A percentile compares a stretch with the other conserved stretches of the same genome.
Evolutionary conservation across 2,797 vertebrate genomes (phyloP).

Genomic region (Ptychobarbus kaznakovi): DNA sequence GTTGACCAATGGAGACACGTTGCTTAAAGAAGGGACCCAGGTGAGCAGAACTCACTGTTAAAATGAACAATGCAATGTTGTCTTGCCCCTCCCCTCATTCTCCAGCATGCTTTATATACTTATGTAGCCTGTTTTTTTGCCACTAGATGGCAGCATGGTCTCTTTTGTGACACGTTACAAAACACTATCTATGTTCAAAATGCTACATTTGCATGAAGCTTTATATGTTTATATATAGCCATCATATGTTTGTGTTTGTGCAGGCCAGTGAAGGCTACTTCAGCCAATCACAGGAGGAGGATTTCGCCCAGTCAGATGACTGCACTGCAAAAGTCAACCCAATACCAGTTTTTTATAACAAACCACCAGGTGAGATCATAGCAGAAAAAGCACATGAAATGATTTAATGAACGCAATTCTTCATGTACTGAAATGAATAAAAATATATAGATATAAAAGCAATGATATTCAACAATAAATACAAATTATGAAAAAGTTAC

Average conservation of each 20-base stretch:
- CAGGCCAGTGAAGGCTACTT: conserved; percentile 87
- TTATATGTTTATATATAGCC: conserved; percentile 5
- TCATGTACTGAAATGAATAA: neutral
- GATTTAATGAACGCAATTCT: too few relatives aligned
- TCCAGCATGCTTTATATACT: neutral
- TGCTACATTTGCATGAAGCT: conserved; percentile 6
- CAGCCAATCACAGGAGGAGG: conserved; percentile 89
- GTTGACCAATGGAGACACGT: conserved; percentile 93
- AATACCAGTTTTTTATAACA: conserved; percentile 90
- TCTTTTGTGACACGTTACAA: neutral
- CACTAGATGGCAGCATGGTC: conserved; percentile 60
- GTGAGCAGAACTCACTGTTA: conserved; percentile 67
- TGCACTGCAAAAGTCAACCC: conserved; percentile 88
- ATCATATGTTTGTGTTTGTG: conserved; percentile 31
- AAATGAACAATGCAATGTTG: neutral
- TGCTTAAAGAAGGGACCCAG: conserved; percentile 93
- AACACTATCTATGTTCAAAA: neutral
- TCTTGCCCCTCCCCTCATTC: neutral
- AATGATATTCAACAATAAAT: neutral
- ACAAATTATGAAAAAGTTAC: neutral
- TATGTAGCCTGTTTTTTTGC: neutral
- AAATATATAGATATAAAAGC: neutral
- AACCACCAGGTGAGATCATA: conserved; percentile 88
- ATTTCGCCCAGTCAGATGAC: conserved; percentile 89
- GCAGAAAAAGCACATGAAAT: neutral